These are phyloP conservation scores for Recurvirostra avosetta DNA, from an alignment of 2,113 vertebrate species.

Conservation along the genomic window DNA sequence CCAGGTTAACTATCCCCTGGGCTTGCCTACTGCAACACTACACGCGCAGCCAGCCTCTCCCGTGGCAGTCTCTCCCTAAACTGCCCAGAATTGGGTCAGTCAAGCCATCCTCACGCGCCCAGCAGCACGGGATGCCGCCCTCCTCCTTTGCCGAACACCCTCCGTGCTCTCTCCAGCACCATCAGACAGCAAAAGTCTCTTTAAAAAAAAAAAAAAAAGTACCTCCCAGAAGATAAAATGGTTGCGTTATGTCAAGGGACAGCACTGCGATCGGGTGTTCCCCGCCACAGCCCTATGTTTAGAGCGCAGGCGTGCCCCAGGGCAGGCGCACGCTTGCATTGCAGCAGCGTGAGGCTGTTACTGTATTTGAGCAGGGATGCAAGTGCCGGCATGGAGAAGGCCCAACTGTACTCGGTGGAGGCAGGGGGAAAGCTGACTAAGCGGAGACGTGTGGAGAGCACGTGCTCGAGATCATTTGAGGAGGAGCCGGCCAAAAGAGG, in stretches of 20 bases:
- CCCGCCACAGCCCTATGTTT: neutral
- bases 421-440: constrained; percentile 1
- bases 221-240: neutral
- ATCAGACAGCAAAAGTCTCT: fast-evolving
- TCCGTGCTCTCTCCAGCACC: neutral
- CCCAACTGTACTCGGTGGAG: neutral
- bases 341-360: neutral
- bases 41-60: neutral
- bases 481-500: neutral
- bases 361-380: neutral
- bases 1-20: neutral
- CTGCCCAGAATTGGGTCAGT: neutral
- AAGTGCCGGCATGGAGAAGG: neutral
- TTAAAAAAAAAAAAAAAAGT: neutral
- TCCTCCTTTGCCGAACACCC: neutral
- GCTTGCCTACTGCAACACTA: neutral
- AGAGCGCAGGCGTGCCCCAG: neutral
- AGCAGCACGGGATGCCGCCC: neutral
- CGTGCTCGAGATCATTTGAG: neutral
- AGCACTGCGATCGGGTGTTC: neutral
- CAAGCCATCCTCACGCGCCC: fast-evolving
- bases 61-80: neutral
- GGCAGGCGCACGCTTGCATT: neutral
- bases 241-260: neutral
- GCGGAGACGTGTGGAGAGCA: neutral